Evolutionary conservation across 2,888 invertebrate genomes (phyloP), one percentile per base, ranked within the genome.

Genomic region (Sinelater perroti): DNA sequence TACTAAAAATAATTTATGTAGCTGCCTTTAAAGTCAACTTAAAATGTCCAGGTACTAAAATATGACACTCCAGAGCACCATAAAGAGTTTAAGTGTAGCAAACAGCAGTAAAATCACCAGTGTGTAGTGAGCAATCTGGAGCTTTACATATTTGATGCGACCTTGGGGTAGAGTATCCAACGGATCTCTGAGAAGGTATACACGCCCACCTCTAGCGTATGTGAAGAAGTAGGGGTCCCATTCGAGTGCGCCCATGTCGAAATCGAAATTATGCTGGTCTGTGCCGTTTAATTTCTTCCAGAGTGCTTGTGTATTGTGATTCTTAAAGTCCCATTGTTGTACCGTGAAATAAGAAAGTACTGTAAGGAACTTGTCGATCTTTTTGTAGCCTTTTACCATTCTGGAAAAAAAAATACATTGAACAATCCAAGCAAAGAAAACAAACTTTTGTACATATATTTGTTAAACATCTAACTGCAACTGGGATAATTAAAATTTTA

Each of bases 371-470:
- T 88, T 89, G 75, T 93, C 89, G 44, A 95, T 85, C 74, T 91
- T 92, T 59, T 81, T 83, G 75, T 94, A 94, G 46, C 90, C 83
- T 66, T 86, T 87, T 63, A 91, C 78, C 83, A 94, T 84, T 90
- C 95, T 82, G 28, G 69, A 71, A 70, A 42, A n/a, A n/a, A n/a
- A n/a, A 33, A 21, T 82, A 46, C 3, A 24, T 20, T 14, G n/a
- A 7, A 31, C 10, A 8, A 30, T n/a, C 3, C n/a, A n/a, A n/a
- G 2, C n/a, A 4, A 11, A 38, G 6, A n/a, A 6, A 2, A 2
- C 3, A 17, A 38, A n/a, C n/a, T 18, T 3, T 1, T 36, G 11
- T 18, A 36, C 2, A 36, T 2, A 36, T 10, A 18, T n/a, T n/a
- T n/a, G n/a, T n/a, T n/a, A n/a, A n/a, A n/a, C n/a, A n/a, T n/a